phyloP scores from a whole-genome alignment of 1,140 invertebrate species.

The Panagrolaimus sp. region DNA sequence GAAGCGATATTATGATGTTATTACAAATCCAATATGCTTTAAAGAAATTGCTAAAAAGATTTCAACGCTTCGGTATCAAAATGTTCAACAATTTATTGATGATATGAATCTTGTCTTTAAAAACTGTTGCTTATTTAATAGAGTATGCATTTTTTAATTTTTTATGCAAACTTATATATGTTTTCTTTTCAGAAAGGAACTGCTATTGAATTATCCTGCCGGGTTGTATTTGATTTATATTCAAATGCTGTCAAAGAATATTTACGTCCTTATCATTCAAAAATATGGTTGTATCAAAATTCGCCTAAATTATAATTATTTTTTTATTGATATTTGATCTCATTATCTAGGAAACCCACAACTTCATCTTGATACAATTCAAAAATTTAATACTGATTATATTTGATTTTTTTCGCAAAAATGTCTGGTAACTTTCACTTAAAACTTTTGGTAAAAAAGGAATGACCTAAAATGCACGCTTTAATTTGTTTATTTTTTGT shows the following conservation, averaged over 20 bases:
- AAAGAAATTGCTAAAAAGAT: slow-evolving; percentile 30
- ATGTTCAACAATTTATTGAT: slow-evolving; percentile 30
- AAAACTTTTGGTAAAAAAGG: background rate
- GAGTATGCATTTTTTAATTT: slow-evolving; percentile 21
- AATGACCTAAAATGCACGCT: background rate
- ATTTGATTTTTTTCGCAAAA: too few species aligned
- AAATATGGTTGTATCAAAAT: slow-evolving; percentile 25
- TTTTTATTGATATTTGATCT: too few species aligned
- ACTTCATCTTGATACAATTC: too few species aligned
- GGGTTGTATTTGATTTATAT: slow-evolving; percentile 31
- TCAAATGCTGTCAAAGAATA: slow-evolving; percentile 33
- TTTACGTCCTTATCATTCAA: slow-evolving; percentile 30
- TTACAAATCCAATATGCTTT: slow-evolving; percentile 36
- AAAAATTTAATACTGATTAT: too few species aligned
- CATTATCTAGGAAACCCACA: too few species aligned
- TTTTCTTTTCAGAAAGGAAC: background rate
- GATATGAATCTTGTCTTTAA: slow-evolving; percentile 44
- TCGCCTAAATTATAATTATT: too few species aligned
- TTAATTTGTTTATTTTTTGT: background rate
- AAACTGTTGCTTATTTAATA: slow-evolving; percentile 48
- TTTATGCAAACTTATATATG: too few species aligned
- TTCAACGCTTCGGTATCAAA: slow-evolving; percentile 15
- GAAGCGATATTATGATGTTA: slow-evolving; percentile 32
- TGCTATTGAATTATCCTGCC: slow-evolving; percentile 25
- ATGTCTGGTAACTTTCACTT: slow-evolving; percentile 20